Base-by-base conservation (phyloP, 2,797 vertebrate species). In the Aulostomus chinensis region DNA sequence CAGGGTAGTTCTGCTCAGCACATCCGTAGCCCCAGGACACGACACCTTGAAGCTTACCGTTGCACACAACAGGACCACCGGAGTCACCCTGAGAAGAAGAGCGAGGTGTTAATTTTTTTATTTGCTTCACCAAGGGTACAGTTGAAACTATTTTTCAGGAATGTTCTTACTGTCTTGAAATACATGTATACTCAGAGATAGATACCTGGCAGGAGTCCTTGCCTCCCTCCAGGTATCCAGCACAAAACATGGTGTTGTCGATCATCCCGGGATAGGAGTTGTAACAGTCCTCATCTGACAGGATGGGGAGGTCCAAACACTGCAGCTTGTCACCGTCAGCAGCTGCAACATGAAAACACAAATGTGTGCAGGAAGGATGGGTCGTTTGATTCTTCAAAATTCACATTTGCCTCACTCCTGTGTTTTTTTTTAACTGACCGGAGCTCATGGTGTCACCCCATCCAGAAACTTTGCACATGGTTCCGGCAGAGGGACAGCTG, bases 361-460 rank as follows among this genome's bases (percentile, higher is more conserved):
- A n/a, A n/a, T n/a, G n/a, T n/a, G n/a, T n/a, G n/a, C n/a, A n/a
- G n/a, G n/a, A n/a, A n/a, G n/a, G n/a, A n/a, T n/a, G n/a, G n/a
- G n/a, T n/a, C n/a, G n/a, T n/a, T n/a, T n/a, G n/a, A n/a, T n/a
- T n/a, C n/a, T n/a, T n/a, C n/a, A n/a, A n/a, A n/a, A n/a, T n/a
- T n/a, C n/a, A n/a, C n/a, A n/a, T n/a, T n/a, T n/a, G n/a, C n/a
- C n/a, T n/a, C n/a, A n/a, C n/a, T n/a, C n/a, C n/a, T n/a, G n/a
- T n/a, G n/a, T n/a, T n/a, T n/a, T n/a, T n/a, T n/a, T n/a, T n/a
- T n/a, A n/a, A n/a, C n/a, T n/a, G n/a, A n/a, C n/a, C n/a, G 32
- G 84, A 51, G 79, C 86, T 91, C 68, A 86, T 84, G 31, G 89
- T 94, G 85, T 90, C 88, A 46, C 93, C 93, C 90, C 92, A 91